Evolutionary conservation across 2,113 vertebrate species (phyloP).

Genomic region (Clarias batrachus): DNA sequence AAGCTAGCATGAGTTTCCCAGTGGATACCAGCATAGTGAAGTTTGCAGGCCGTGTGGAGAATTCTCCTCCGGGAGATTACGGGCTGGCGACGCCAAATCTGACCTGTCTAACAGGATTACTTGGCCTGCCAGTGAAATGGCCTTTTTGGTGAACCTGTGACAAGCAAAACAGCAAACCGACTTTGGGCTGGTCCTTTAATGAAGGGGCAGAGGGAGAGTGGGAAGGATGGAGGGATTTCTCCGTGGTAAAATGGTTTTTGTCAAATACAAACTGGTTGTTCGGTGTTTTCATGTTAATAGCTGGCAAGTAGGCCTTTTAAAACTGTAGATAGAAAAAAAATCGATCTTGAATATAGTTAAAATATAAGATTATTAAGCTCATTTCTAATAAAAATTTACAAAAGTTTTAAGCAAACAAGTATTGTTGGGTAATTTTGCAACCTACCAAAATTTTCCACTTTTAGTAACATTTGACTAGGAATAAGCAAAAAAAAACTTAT

Average conservation of each 20-base stretch:
- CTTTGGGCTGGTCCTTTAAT: background rate
- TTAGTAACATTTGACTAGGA: too few relatives aligned
- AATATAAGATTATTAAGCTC: too few relatives aligned
- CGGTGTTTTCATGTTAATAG: background rate
- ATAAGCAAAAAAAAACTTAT: too few relatives aligned
- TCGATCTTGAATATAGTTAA: too few relatives aligned
- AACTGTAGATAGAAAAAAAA: too few relatives aligned
- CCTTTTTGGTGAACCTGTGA: background rate
- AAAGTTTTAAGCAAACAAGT: too few relatives aligned
- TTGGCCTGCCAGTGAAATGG: background rate
- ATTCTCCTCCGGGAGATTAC: background rate
- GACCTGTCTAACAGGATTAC: background rate
- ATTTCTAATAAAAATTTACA: too few relatives aligned
- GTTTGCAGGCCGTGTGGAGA: background rate
- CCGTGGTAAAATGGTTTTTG: background rate
- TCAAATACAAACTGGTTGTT: background rate
- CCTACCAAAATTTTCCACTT: too few relatives aligned
- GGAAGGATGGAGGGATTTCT: background rate
- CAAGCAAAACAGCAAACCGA: background rate
- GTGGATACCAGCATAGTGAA: background rate
- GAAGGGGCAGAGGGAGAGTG: background rate
- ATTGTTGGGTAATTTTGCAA: too few relatives aligned
- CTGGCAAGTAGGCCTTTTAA: background rate
- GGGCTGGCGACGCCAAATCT: background rate
- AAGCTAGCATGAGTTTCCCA: constrained; percentile 10